These are phyloP conservation scores for Auanema sp. DNA, from an alignment of 2,888 invertebrate genomes.

Conservation along the genomic window DNA sequence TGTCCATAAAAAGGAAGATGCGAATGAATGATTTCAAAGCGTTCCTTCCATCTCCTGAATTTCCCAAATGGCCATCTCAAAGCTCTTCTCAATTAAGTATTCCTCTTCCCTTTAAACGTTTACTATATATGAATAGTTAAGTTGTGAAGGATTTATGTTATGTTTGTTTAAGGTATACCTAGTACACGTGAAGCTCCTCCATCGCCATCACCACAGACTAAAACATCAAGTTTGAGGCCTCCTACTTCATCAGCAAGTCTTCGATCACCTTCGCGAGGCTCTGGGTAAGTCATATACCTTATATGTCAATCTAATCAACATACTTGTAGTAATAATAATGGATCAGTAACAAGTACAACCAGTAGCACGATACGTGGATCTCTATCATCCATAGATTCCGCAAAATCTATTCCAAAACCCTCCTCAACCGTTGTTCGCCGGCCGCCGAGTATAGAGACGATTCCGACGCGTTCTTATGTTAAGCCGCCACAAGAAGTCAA, in stretches of 20 bases:
- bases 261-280: constrained; percentile 12
- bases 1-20: too few species aligned
- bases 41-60: too few species aligned
- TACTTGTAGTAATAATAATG: constrained; percentile 19
- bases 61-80: too few species aligned
- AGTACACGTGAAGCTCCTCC: constrained; percentile 4
- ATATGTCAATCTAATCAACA: not conserved
- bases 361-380: not conserved
- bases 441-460: not conserved
- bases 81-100: too few species aligned
- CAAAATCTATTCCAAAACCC: not conserved
- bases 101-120: too few species aligned
- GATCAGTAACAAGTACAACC: constrained; percentile 11
- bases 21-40: too few species aligned
- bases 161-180: constrained; percentile 11
- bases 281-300: constrained; percentile 5
- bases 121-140: constrained; percentile 15
- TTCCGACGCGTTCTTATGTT: not conserved
- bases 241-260: not conserved
- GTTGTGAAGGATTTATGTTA: constrained; percentile 16
- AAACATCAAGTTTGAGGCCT: not conserved
- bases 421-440: constrained; percentile 1
- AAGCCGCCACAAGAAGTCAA: constrained; percentile 3
- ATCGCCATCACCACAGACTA: constrained; percentile 14
- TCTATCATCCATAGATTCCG: not conserved